A percentile compares a stretch with the other conserved stretches of the same genome.
Conservation (phyloP, 2,797 vertebrate species). For the Phylloscopus collybita region DNA sequence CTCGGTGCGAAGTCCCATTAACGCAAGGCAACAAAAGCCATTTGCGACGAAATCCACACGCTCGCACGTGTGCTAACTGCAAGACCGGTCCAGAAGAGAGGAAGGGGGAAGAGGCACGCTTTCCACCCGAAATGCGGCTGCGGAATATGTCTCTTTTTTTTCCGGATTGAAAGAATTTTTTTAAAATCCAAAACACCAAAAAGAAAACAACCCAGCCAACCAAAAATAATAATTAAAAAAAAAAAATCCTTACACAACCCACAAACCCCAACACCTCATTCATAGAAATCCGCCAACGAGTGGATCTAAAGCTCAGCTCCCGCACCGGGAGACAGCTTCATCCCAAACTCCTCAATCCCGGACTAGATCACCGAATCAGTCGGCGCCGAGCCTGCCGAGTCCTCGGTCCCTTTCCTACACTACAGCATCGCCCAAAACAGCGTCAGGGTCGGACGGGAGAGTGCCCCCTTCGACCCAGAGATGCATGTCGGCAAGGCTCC, state of each 20-base stretch:
- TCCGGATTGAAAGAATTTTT: background rate
- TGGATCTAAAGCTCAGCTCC: background rate
- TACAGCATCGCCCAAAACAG: background rate
- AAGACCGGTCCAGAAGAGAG: background rate
- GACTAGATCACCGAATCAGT: background rate
- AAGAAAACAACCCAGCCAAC: background rate
- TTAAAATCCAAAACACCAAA: background rate
- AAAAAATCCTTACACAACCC: background rate
- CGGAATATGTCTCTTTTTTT: background rate
- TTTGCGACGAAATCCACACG: background rate
- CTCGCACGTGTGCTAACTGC: background rate
- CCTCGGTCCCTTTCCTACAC: background rate
- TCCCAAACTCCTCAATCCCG: background rate
- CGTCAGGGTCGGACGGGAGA: background rate
- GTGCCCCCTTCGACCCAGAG: background rate
- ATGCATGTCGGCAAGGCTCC: background rate
- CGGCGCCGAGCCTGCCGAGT: background rate
- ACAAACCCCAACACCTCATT: background rate
- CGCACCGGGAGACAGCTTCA: background rate
- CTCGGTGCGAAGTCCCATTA: background rate
- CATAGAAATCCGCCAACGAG: constrained; percentile 10
- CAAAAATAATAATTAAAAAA: background rate
- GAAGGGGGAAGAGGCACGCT: background rate
- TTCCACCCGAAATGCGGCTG: background rate
- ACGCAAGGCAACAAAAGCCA: background rate